A percentile compares a stretch with the other conserved stretches of the same genome.
These are phyloP conservation scores for Leucoptera coffeella DNA, from an alignment of 2,888 invertebrate genomes.

Conservation along the genomic window DNA sequence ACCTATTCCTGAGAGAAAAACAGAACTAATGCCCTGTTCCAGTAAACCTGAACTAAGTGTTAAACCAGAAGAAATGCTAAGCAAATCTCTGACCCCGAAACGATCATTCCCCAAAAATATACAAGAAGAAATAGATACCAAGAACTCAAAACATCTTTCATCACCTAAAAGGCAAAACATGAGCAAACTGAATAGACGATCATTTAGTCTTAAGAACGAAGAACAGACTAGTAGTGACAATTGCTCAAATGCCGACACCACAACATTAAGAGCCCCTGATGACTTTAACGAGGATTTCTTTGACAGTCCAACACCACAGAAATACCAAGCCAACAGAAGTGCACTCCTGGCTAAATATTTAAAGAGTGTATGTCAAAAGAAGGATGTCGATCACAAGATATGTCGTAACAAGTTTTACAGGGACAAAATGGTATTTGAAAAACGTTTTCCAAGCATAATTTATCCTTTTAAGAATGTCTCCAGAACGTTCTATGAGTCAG, in stretches of 20 bases:
- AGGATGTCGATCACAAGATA: conserved; percentile 64
- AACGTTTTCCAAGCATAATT: conserved; percentile 42
- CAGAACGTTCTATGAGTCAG: conserved; percentile 30
- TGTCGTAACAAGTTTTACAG: conserved; percentile 61
- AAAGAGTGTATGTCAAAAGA: conserved; percentile 71
- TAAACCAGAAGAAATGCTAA: conserved; percentile 25
- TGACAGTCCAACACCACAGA: conserved; percentile 34
- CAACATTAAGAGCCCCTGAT: conserved; percentile 40
- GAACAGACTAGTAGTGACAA: conserved; percentile 31
- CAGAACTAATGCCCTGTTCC: conserved; percentile 21
- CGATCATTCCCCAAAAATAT: conserved; percentile 36
- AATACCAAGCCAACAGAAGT: conserved; percentile 52
- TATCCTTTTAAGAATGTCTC: conserved; percentile 36
- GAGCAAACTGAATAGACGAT: conserved; percentile 39
- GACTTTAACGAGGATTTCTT: conserved; percentile 40
- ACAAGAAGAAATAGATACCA: conserved; percentile 39
- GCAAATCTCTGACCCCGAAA: conserved; percentile 36
- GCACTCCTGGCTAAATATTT: conserved; percentile 71
- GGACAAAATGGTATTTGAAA: conserved; percentile 52
- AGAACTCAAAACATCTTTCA: conserved; percentile 49
- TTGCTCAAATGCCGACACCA: conserved; percentile 44
- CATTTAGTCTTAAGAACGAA: conserved; percentile 20
- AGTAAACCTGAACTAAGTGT: conserved; percentile 18
- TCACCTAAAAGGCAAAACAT: conserved; percentile 57
- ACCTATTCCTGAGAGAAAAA: conserved; percentile 34